A percentile compares a stretch with the other conserved stretches of the same genome.
phyloP scores from a whole-genome alignment of 2,113 vertebrate species.

The Pituophis catenifer region DNA sequence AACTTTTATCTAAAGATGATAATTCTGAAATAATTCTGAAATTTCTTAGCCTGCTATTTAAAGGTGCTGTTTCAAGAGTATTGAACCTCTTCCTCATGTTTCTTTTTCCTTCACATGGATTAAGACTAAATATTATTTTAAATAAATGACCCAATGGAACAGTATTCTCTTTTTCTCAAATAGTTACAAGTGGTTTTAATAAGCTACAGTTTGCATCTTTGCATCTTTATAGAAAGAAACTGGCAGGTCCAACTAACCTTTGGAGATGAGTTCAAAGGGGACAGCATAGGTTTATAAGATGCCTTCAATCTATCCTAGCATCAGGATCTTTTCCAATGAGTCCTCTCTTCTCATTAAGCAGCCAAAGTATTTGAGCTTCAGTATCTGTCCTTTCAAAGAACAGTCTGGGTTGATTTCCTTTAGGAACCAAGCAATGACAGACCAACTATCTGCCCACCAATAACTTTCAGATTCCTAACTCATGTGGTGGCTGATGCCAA shows the following conservation, averaged over 20 bases:
- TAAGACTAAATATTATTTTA: background rate
- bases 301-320: background rate
- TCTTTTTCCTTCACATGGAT: background rate
- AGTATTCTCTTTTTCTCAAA: background rate
- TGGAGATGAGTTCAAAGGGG: background rate
- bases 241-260: background rate
- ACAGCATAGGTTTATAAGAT: background rate
- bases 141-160: background rate
- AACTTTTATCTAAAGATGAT: background rate
- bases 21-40: background rate
- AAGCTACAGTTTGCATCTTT: background rate
- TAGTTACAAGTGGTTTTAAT: background rate
- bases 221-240: background rate
- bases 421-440: too few species aligned
- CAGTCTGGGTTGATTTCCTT: too few species aligned
- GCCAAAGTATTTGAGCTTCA: too few species aligned
- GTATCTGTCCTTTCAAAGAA: too few species aligned
- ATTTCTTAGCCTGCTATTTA: background rate
- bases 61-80: background rate
- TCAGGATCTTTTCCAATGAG: too few species aligned
- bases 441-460: too few species aligned
- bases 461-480: too few species aligned
- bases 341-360: too few species aligned
- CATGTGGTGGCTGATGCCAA: too few species aligned
- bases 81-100: background rate